Percentiles rank a stretch among this genome's conserved stretches.
Conservation (phyloP, 2,888 invertebrate species). For the Lamproptera curius region DNA sequence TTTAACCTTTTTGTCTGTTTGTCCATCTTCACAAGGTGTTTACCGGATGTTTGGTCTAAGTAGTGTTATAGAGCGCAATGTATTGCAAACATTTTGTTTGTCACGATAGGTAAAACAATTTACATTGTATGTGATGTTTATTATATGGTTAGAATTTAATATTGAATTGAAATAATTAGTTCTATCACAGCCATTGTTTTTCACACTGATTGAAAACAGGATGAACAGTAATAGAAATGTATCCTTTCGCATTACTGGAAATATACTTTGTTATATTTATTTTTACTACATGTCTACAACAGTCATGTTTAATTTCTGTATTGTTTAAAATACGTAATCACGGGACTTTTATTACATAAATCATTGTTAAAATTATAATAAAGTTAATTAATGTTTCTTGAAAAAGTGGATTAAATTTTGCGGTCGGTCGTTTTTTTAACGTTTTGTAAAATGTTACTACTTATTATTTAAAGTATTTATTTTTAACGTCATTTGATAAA, state of each 20-base stretch:
- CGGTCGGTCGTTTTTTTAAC: background rate
- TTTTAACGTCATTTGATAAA: slow-evolving; percentile 6
- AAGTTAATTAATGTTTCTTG: background rate
- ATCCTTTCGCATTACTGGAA: too few species aligned
- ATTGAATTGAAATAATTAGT: too few species aligned
- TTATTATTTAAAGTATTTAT: slow-evolving; percentile 1
- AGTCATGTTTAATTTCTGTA: too few species aligned
- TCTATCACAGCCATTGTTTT: slow-evolving; percentile 1
- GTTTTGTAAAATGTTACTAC: slow-evolving; percentile 4
- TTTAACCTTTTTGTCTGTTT: slow-evolving; percentile 1
- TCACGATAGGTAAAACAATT: background rate
- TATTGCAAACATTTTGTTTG: background rate
- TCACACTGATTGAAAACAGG: background rate
- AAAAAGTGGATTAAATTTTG: slow-evolving; percentile 6
- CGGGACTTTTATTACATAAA: background rate
- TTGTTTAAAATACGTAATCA: too few species aligned
- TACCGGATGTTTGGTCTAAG: background rate
- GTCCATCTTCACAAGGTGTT: background rate
- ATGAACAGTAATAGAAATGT: slow-evolving; percentile 5
- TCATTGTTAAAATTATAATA: background rate
- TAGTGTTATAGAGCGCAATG: too few species aligned
- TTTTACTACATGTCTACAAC: too few species aligned
- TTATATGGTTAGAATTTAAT: too few species aligned
- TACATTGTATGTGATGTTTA: background rate
- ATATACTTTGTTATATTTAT: too few species aligned